Evolutionary conservation across 2,888 invertebrate genomes (phyloP).

Genomic region (Odontocerum albicorne): DNA sequence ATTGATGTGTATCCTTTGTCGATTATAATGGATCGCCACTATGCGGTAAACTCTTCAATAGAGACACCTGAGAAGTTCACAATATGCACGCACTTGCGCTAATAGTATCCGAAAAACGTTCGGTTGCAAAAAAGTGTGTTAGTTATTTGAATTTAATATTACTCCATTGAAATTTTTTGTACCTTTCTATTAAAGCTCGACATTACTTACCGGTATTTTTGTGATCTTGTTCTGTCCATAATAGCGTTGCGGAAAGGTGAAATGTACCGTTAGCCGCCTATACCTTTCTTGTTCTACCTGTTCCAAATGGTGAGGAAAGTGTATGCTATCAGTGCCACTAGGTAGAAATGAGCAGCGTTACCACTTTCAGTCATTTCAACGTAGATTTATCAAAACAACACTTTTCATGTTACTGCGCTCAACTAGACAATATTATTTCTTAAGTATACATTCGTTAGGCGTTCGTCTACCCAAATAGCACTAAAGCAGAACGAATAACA

Average conservation of each 20-base stretch:
- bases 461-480: constrained; percentile 8
- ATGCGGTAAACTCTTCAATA: background rate
- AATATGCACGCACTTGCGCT: too few relatives aligned
- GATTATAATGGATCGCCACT: constrained; percentile 1
- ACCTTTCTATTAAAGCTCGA: constrained; percentile 5
- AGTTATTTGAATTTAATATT: too few relatives aligned
- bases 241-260: constrained; percentile 16
- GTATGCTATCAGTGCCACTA: background rate
- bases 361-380: background rate
- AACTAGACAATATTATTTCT: constrained; percentile 3
- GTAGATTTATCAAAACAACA: background rate
- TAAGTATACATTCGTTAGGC: background rate
- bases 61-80: constrained; percentile 13
- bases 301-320: constrained; percentile 1
- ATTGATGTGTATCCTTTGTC: constrained; percentile 11
- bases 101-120: too few relatives aligned
- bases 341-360: background rate
- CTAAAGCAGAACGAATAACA: constrained; percentile 4
- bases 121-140: too few relatives aligned
- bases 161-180: background rate
- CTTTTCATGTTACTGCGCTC: background rate
- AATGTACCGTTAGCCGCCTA: constrained; percentile 16
- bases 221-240: constrained; percentile 1
- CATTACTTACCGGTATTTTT: background rate
- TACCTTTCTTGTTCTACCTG: constrained; percentile 19